Evolutionary conservation across 2,797 vertebrate genomes (phyloP).

Genomic region (Paedocypris micromegethes): DNA sequence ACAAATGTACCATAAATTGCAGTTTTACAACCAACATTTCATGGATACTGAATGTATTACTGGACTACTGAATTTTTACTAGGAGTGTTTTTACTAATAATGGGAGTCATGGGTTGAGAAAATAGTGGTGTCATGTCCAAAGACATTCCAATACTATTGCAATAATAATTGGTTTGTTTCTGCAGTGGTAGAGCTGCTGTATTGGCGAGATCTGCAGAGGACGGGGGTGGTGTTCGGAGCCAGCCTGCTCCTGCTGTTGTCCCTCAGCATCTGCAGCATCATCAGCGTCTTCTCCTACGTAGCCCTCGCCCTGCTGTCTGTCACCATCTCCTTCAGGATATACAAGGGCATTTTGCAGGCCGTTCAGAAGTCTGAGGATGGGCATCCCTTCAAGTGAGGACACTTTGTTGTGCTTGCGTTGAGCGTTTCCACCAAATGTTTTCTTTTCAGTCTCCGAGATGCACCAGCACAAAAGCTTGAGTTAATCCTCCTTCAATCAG

Average conservation of each 20-base stretch:
- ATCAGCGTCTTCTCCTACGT: slow-evolving; percentile 81
- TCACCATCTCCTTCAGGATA: slow-evolving; percentile 82
- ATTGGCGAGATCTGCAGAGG: slow-evolving; percentile 85
- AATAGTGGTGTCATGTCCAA: too few relatives aligned
- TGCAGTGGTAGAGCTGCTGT: slow-evolving; percentile 79
- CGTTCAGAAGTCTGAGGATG: slow-evolving; percentile 79
- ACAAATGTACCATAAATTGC: too few relatives aligned
- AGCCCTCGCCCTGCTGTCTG: slow-evolving; percentile 76
- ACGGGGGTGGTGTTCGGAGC: slow-evolving; percentile 79
- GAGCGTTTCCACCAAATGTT: background rate
- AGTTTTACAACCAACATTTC: too few relatives aligned
- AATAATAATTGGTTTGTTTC: background rate
- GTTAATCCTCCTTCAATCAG: slow-evolving; percentile 31
- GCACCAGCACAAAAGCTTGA: slow-evolving; percentile 6
- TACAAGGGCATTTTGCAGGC: slow-evolving; percentile 84
- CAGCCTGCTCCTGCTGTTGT: slow-evolving; percentile 79
- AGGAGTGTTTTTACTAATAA: too few relatives aligned
- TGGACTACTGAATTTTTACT: too few relatives aligned
- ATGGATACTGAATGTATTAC: too few relatives aligned
- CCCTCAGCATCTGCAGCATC: slow-evolving; percentile 80
- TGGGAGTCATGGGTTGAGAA: too few relatives aligned
- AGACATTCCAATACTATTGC: too few relatives aligned
- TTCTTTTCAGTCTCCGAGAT: background rate
- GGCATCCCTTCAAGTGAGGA: slow-evolving; percentile 79
- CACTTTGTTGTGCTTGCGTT: background rate